phyloP scores from a whole-genome alignment of 2,888 invertebrate species.

The Muschampia plurimacula region DNA sequence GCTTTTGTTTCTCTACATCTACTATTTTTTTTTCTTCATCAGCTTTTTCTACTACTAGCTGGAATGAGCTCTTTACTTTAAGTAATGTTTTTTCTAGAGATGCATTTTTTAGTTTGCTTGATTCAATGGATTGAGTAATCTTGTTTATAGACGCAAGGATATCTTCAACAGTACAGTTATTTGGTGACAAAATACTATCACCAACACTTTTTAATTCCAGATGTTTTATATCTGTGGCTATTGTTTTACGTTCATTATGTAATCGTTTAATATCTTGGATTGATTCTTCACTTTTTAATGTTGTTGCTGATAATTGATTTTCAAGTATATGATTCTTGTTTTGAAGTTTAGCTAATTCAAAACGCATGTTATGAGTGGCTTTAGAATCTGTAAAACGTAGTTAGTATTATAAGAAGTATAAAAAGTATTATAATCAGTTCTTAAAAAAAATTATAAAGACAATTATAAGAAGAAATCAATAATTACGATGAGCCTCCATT shows the following conservation, averaged over 20 bases:
- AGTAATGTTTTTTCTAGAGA: slow-evolving; percentile 65
- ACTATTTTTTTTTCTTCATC: slow-evolving; percentile 73
- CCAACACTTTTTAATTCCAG: slow-evolving; percentile 70
- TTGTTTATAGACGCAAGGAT: slow-evolving; percentile 63
- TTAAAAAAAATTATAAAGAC: neutral
- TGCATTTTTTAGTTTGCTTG: slow-evolving; percentile 56
- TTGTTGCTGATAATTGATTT: slow-evolving; percentile 59
- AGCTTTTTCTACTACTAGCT: slow-evolving; percentile 71
- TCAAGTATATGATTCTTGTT: slow-evolving; percentile 61
- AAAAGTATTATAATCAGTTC: neutral
- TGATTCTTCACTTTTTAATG: slow-evolving; percentile 59
- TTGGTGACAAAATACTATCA: slow-evolving; percentile 60
- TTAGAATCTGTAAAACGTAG: slow-evolving; percentile 65
- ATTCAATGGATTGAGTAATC: slow-evolving; percentile 61
- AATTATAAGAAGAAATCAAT: neutral
- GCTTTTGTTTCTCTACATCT: slow-evolving; percentile 76
- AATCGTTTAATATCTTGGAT: slow-evolving; percentile 60
- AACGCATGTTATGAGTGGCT: slow-evolving; percentile 77
- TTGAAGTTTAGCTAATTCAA: slow-evolving; percentile 68
- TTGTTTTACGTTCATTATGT: slow-evolving; percentile 64
- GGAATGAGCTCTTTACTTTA: slow-evolving; percentile 71
- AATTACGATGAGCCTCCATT: slow-evolving; percentile 77
- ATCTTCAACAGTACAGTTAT: slow-evolving; percentile 59
- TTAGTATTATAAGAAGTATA: no score
- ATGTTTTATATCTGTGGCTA: slow-evolving; percentile 66